These are phyloP conservation scores for Idaea biselata DNA, from an alignment of 2,888 invertebrate species.

Conservation along the genomic window DNA sequence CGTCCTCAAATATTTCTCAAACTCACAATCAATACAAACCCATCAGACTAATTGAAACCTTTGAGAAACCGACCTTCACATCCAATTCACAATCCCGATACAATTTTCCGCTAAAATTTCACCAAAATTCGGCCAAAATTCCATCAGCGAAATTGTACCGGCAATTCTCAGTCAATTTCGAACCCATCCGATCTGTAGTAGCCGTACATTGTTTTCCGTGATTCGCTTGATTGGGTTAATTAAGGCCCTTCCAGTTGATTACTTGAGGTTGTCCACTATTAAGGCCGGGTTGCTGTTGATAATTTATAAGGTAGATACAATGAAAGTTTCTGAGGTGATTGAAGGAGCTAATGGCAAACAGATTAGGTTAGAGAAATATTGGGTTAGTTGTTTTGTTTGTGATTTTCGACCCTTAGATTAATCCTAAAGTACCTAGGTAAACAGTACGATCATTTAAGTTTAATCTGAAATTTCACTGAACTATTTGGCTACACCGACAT, in stretches of 20 bases:
- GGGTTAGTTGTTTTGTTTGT: neutral
- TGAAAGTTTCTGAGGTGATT: constrained; percentile 4
- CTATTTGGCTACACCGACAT: neutral
- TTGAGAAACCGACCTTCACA: neutral
- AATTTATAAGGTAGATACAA: constrained; percentile 4
- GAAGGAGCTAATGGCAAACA: neutral
- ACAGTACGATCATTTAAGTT: neutral
- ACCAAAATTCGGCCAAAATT: constrained; percentile 1
- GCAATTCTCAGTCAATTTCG: constrained; percentile 27
- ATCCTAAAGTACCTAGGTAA: neutral
- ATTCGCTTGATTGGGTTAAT: constrained; percentile 45
- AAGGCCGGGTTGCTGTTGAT: constrained; percentile 22
- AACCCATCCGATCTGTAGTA: constrained; percentile 30
- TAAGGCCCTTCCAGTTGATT: constrained; percentile 46
- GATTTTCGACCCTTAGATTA: neutral
- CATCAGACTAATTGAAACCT: neutral
- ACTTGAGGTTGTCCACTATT: constrained; percentile 47
- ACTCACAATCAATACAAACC: neutral
- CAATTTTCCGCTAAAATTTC: constrained; percentile 1
- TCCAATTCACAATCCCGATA: neutral
- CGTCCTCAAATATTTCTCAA: neutral
- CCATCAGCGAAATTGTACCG: constrained; percentile 1
- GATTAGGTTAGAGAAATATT: constrained; percentile 1
- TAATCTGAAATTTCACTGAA: neutral
- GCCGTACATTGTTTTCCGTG: constrained; percentile 43